phyloP scores from a whole-genome alignment of 2,113 vertebrate genomes.

The Grantiella picta region DNA sequence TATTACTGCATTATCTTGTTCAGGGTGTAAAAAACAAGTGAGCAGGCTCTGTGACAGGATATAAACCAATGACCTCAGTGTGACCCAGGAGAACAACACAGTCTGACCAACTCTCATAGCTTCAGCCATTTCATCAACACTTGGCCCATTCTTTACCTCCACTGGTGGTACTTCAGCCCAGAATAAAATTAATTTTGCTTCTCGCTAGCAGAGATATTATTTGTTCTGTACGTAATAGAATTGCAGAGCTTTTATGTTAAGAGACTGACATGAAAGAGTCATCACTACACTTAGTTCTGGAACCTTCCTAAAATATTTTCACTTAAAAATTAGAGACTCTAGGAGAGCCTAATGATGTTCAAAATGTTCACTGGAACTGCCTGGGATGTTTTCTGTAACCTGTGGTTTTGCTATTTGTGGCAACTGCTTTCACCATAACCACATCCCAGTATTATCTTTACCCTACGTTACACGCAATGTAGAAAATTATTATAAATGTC shows the following conservation, averaged over 20 bases:
- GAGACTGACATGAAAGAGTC: not conserved
- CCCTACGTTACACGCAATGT: not conserved
- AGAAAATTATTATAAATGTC: not conserved
- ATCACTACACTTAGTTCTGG: not conserved
- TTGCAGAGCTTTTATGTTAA: not conserved
- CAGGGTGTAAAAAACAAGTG: not conserved
- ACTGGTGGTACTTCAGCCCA: not conserved
- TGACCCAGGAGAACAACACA: not conserved
- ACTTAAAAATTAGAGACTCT: not conserved
- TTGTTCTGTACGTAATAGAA: not conserved
- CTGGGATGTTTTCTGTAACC: not conserved
- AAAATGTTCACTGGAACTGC: not conserved
- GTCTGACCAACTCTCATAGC: not conserved
- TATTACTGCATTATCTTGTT: not conserved
- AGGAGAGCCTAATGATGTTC: not conserved
- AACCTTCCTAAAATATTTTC: not conserved
- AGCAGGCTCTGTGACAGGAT: not conserved
- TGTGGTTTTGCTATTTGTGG: not conserved
- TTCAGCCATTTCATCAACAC: not conserved
- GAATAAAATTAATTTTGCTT: not conserved
- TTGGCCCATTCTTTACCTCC: not conserved
- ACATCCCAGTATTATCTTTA: not conserved
- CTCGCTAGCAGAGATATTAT: not conserved
- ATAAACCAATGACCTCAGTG: not conserved
- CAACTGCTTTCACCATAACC: not conserved